Conservation (phyloP, 1,140 invertebrate genomes). For the Nylanderia fulva region DNA sequence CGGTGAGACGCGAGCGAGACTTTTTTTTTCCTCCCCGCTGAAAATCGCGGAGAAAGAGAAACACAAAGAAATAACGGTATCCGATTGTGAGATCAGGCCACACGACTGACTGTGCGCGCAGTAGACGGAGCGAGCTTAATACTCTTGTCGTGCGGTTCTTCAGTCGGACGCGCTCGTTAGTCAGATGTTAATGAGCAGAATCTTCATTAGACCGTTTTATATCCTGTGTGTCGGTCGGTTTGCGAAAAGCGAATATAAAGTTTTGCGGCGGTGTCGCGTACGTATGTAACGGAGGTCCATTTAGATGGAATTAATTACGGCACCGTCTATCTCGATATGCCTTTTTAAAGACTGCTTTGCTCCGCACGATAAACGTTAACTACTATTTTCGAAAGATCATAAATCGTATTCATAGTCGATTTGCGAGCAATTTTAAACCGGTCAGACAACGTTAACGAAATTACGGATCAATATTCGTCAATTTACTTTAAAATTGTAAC, state of each 20-base stretch:
- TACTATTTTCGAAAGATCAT: constrained; percentile 21
- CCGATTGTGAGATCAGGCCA: constrained; percentile 47
- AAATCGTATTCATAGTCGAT: constrained; percentile 11
- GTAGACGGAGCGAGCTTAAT: constrained; percentile 46
- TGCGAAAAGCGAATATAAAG: constrained; percentile 36
- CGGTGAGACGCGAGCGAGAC: background rate
- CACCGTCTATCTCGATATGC: background rate
- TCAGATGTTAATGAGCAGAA: constrained; percentile 70
- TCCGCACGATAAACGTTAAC: background rate
- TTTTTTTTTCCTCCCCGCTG: background rate
- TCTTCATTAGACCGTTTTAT: constrained; percentile 66
- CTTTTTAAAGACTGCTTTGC: background rate
- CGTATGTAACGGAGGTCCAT: background rate
- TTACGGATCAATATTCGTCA: constrained; percentile 57
- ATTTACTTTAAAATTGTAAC: constrained; percentile 28
- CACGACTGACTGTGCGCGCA: constrained; percentile 10
- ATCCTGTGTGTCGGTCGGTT: constrained; percentile 9
- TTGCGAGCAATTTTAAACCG: constrained; percentile 39
- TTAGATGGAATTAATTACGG: constrained; percentile 22
- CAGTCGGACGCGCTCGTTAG: constrained; percentile 64
- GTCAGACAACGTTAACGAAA: constrained; percentile 33
- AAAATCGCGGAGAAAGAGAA: constrained; percentile 47
- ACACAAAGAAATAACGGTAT: constrained; percentile 28
- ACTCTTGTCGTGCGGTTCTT: constrained; percentile 61
- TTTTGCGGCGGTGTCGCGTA: background rate